Base-by-base conservation (phyloP, 2,888 invertebrate genomes). In the Nowickia ferox region DNA sequence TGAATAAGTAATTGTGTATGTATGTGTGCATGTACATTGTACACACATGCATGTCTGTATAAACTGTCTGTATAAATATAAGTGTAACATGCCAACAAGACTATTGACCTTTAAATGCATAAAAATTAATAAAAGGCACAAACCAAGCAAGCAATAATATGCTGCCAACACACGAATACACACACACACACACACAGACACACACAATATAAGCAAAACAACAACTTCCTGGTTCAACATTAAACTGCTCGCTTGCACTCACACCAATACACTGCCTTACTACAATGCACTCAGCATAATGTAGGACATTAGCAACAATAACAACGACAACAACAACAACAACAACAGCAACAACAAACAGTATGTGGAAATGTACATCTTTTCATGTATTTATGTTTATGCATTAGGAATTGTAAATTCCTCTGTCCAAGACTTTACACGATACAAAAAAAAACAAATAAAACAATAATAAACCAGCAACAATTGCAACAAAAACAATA, bases 101-200 rank as follows among this genome's bases (percentile, higher is more conserved):
- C 79, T 83, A 86, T 83, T 86, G 83, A 86, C 86, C 86, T 86
- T 83, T 76, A 80, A 61, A 80, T 76, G 75, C 76, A 72, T 83
- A 76, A 66, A 77, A 81, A 81, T 30, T 30, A 30, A 30, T 74
- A 85, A 81, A 69, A 77, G 57, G 44, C 48, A 55, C 40, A 76
- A 77, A 55, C 61, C 44, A 74, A 84, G 53, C 30, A 30, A 61
- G 19, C 59, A 46, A 30, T 30, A 30, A 30, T 30, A 30, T 30
- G 30, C 30, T 30, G 6, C 48, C 42, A 30, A 61, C 11, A 30
- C 40, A 42, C 38, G 42, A 22, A 61, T 55, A 68, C n/a, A n/a
- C 38, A 69, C 8, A 44, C 57, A 74, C 46, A 68, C 42, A 55
- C 48, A 66, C 15, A 51, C 42, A 55, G 44, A 66, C 15, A 51